phyloP scores from a whole-genome alignment of 2,113 vertebrate genomes.

The Gadus chalcogrammus region DNA sequence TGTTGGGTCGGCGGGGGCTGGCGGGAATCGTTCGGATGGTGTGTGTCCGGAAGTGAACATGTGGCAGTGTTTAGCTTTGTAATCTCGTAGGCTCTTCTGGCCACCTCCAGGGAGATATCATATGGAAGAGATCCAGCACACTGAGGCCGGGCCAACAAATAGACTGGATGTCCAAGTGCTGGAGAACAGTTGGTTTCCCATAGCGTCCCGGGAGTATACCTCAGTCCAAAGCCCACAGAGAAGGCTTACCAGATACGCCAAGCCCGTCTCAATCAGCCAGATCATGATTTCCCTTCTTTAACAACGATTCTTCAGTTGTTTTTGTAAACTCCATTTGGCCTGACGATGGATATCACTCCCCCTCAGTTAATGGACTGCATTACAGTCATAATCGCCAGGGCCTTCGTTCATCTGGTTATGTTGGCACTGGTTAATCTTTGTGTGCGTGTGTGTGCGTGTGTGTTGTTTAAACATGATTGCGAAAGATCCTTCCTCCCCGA shows the following conservation, averaged over 20 bases:
- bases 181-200: constrained; percentile 65
- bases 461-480: constrained; percentile 48
- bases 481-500: constrained; percentile 35
- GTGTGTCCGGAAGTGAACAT: constrained; percentile 72
- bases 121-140: constrained; percentile 65
- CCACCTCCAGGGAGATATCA: constrained; percentile 68
- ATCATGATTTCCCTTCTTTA: constrained; percentile 38
- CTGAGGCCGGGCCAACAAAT: constrained; percentile 66
- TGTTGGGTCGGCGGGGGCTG: constrained; percentile 29
- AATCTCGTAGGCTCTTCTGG: constrained; percentile 64
- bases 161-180: constrained; percentile 64
- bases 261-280: constrained; percentile 59
- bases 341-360: constrained; percentile 30
- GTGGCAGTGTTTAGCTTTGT: constrained; percentile 76
- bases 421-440: constrained; percentile 40
- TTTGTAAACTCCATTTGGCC: constrained; percentile 46
- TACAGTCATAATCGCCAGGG: constrained; percentile 44
- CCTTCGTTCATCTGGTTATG: constrained; percentile 46
- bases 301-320: constrained; percentile 44
- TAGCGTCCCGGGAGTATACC: constrained; percentile 60
- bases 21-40: constrained; percentile 42
- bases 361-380: constrained; percentile 51
- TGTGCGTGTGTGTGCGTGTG: constrained; percentile 3
- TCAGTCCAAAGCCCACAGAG: constrained; percentile 71
- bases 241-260: constrained; percentile 50